Evolutionary conservation across 2,797 vertebrate species (phyloP).

Genomic region (Antennarius maculatus): DNA sequence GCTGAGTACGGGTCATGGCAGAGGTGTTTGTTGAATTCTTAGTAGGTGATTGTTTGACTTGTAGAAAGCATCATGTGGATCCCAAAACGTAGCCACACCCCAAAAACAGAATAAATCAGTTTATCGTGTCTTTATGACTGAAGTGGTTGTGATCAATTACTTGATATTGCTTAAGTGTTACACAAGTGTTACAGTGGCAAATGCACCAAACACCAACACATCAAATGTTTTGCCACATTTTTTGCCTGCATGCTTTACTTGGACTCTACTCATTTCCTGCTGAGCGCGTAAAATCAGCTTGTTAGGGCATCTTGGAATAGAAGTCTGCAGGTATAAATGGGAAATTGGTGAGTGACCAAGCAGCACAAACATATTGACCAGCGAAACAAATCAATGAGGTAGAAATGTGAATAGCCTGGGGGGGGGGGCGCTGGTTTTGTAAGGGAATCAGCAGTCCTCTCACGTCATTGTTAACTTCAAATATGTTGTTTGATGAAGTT

Average conservation of each 20-base stretch:
- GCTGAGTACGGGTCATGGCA: neutral
- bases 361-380: slow-evolving; percentile 33
- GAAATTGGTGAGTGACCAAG: slow-evolving; percentile 17
- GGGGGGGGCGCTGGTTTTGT: slow-evolving; percentile 3
- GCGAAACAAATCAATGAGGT: slow-evolving; percentile 32
- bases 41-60: neutral
- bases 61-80: neutral
- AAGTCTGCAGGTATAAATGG: slow-evolving; percentile 1
- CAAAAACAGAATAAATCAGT: neutral
- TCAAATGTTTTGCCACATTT: neutral
- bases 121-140: neutral
- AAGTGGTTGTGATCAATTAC: neutral
- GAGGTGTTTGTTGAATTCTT: neutral
- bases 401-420: neutral
- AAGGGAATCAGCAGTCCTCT: neutral
- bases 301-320: neutral
- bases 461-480: neutral
- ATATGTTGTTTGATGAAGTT: neutral
- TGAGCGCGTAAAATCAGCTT: slow-evolving; percentile 15
- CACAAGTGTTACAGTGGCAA: neutral
- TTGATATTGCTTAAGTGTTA: neutral
- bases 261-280: neutral
- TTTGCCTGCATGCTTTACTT: slow-evolving; percentile 24
- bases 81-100: neutral
- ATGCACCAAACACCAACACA: neutral